Evolutionary conservation across 2,888 invertebrate species (phyloP).

Genomic region (Homarus gammarus): DNA sequence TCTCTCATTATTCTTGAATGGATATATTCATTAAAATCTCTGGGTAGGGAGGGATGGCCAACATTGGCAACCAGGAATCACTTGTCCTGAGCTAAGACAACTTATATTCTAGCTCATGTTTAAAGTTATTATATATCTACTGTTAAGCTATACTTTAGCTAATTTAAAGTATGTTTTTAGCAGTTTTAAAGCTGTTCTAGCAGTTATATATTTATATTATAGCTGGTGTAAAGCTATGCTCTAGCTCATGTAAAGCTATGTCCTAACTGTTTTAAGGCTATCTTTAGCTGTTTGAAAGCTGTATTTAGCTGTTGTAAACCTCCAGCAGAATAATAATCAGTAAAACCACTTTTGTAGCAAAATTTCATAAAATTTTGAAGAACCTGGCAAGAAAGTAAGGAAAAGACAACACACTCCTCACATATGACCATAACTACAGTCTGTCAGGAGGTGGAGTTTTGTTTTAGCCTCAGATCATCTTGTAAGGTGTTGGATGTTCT

Average conservation of each 20-base stretch:
- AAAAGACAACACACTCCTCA: background rate
- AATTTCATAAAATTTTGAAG: slow-evolving; percentile 11
- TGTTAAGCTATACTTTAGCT: background rate
- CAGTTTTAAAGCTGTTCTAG: background rate
- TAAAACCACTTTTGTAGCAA: background rate
- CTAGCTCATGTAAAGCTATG: no score
- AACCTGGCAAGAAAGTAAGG: background rate
- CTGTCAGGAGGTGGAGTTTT: no score
- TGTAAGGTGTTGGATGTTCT: no score
- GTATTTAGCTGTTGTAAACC: slow-evolving; percentile 6
- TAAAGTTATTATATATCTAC: background rate
- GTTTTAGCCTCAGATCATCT: no score
- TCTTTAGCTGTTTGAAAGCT: no score
- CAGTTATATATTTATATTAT: background rate
- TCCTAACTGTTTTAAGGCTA: no score
- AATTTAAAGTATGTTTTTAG: background rate
- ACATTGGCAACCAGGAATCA: background rate
- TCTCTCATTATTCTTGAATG: background rate
- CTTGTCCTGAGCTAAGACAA: background rate
- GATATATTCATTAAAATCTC: background rate
- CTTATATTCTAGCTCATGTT: slow-evolving; percentile 1
- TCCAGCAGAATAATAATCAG: background rate
- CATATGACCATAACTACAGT: background rate
- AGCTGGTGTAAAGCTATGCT: background rate
- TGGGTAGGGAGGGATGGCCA: background rate